Base-by-base conservation (phyloP, 1,140 invertebrate species). In the Trypoxylus dichotomus region DNA sequence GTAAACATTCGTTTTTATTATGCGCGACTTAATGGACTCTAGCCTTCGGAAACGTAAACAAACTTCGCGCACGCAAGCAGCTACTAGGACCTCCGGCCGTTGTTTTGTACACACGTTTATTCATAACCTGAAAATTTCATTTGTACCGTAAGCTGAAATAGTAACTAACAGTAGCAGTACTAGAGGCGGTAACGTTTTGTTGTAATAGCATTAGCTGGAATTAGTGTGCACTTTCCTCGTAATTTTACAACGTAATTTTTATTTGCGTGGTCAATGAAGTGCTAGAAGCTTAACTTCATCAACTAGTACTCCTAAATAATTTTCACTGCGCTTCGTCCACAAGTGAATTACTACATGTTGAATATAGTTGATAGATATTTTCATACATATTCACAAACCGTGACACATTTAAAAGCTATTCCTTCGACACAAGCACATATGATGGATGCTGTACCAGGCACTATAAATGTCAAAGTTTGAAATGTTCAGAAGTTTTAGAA, bases 1-100 rank as follows among this genome's bases (percentile, higher is more conserved):
- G 27, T 68, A 68, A 68, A 68, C 60, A 68, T 29, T 68, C 60
- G 60, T 68, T 68, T 68, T 68, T 68, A 68, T 68, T 68, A 29
- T 68, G 60, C 60, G 60, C 60, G 24, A 29, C 60, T 68, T 68
- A 68, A 68, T 68, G 60, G 60, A 68, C 27, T 68, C 60, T 29
- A 68, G 60, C 24, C 60, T 19, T 68, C 10, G 21, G 60, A 15
- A 68, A 68, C 24, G 60, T 68, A 68, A 68, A 68, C 60, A 68
- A 13, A 29, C 27, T 10, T 68, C 24, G 60, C 60, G 27, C 27
- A 68, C 60, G 60, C 27, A 68, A 68, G 27, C 21, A 24, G 24
- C 60, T 68, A 68, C 21, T 68, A 24, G 60, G 19, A 68, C 60
- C 60, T 68, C 60, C 11, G 60, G 60, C 25, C 60, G 60, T 29